These are phyloP conservation scores for Calephelis perditalis DNA, from an alignment of 2,888 invertebrate genomes.

Conservation along the genomic window DNA sequence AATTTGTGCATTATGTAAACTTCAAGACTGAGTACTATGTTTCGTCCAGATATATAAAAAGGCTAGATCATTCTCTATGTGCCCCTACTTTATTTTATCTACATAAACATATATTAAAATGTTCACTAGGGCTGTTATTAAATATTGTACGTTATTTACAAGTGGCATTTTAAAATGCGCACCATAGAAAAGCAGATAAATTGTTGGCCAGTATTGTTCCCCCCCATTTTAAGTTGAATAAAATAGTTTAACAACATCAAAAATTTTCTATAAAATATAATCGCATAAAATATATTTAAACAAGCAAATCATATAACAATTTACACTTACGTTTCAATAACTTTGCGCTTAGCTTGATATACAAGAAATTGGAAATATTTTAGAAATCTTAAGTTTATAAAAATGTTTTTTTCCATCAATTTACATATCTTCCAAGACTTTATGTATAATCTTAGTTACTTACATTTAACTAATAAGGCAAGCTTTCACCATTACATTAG, in stretches of 20 bases:
- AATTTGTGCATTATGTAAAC: slow-evolving; percentile 41
- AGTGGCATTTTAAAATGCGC: slow-evolving; percentile 9
- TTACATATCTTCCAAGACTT: slow-evolving; percentile 12
- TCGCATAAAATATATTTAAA: slow-evolving; percentile 21
- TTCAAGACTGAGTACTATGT: slow-evolving; percentile 31
- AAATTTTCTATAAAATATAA: slow-evolving; percentile 21
- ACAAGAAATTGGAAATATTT: slow-evolving; percentile 8
- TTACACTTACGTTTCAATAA: slow-evolving; percentile 12
- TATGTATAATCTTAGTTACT: slow-evolving; percentile 16
- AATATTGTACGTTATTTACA: slow-evolving; percentile 18
- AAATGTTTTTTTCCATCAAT: slow-evolving; percentile 11
- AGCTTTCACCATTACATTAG: slow-evolving; percentile 32
- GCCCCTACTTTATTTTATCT: slow-evolving; percentile 21
- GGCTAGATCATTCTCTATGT: slow-evolving; percentile 18
- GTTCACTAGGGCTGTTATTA: slow-evolving; percentile 9
- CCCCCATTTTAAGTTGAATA: slow-evolving; percentile 7
- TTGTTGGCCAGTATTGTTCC: slow-evolving; percentile 8
- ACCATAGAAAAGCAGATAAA: slow-evolving; percentile 5
- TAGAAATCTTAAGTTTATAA: slow-evolving; percentile 7
- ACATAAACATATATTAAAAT: slow-evolving; percentile 17
- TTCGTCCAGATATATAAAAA: slow-evolving; percentile 25
- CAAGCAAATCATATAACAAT: slow-evolving; percentile 22
- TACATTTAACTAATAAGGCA: slow-evolving; percentile 32
- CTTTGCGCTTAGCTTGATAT: slow-evolving; percentile 4
- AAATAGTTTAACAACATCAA: slow-evolving; percentile 20